These are phyloP conservation scores for Drosophila equinoxialis DNA, from an alignment of 1,140 invertebrate genomes.

Conservation along the genomic window DNA sequence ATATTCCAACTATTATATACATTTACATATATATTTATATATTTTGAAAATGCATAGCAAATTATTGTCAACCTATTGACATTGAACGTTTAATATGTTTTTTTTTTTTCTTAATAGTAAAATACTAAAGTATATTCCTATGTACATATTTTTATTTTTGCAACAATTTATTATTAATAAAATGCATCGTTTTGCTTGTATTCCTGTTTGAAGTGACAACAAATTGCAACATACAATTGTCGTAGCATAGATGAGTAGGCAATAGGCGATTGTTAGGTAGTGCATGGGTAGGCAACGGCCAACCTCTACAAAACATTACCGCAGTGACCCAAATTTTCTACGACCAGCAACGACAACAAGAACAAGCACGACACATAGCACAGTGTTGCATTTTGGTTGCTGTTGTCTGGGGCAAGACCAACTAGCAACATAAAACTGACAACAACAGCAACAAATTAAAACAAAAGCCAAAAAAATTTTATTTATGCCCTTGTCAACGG, in stretches of 20 bases:
- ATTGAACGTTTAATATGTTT: too few relatives aligned
- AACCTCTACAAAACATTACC: constrained; percentile 75
- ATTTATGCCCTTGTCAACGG: constrained; percentile 54
- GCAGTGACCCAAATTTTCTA: constrained; percentile 73
- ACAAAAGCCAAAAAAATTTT: constrained; percentile 49
- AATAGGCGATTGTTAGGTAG: constrained; percentile 19
- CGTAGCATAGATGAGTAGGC: constrained; percentile 2
- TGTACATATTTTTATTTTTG: too few relatives aligned
- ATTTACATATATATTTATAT: too few relatives aligned
- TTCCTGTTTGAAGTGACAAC: constrained; percentile 2
- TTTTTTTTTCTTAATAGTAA: too few relatives aligned
- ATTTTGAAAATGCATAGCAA: too few relatives aligned
- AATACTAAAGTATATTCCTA: too few relatives aligned
- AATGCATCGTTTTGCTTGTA: not conserved
- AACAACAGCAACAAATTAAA: constrained; percentile 67
- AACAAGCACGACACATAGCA: constrained; percentile 35
- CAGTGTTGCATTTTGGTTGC: constrained; percentile 65
- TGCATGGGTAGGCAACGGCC: constrained; percentile 9
- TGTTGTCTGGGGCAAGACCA: constrained; percentile 55
- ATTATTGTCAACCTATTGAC: too few relatives aligned
- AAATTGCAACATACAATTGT: constrained; percentile 3
- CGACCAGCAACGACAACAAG: constrained; percentile 25
- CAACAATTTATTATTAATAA: too few relatives aligned
- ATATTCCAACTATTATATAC: too few relatives aligned
- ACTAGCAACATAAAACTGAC: constrained; percentile 75